These are phyloP conservation scores for Ridgeia piscesae DNA, from an alignment of 1,140 invertebrate genomes.

Conservation along the genomic window DNA sequence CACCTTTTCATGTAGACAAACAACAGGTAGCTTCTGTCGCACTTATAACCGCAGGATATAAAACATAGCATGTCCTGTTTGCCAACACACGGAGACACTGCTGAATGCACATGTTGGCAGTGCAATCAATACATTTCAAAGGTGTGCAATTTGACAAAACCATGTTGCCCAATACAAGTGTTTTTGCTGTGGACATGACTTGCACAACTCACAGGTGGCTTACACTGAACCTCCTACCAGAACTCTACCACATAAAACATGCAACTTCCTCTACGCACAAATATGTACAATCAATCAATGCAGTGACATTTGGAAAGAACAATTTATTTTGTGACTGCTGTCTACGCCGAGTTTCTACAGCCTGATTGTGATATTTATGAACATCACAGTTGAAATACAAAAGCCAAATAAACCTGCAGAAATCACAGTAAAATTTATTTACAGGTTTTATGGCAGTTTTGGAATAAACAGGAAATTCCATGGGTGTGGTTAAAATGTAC, in stretches of 20 bases:
- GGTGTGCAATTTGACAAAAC: background rate
- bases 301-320: background rate
- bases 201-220: background rate
- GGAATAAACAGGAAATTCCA: background rate
- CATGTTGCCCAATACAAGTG: background rate
- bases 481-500: background rate
- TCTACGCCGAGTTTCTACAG: too few species aligned
- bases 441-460: background rate
- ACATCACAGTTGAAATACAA: background rate
- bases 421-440: background rate
- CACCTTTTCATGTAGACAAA: background rate
- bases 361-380: background rate
- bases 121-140: background rate
- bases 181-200: background rate
- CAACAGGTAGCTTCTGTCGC: background rate
- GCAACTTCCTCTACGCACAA: background rate
- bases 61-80: background rate
- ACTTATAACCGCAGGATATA: background rate
- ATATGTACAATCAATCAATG: too few species aligned
- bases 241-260: background rate
- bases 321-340: background rate
- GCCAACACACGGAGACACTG: background rate
- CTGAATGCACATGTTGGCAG: background rate
- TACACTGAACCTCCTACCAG: background rate
- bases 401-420: background rate